Base-by-base conservation (phyloP, 2,113 vertebrate genomes). In the Pleuronectes platessa region DNA sequence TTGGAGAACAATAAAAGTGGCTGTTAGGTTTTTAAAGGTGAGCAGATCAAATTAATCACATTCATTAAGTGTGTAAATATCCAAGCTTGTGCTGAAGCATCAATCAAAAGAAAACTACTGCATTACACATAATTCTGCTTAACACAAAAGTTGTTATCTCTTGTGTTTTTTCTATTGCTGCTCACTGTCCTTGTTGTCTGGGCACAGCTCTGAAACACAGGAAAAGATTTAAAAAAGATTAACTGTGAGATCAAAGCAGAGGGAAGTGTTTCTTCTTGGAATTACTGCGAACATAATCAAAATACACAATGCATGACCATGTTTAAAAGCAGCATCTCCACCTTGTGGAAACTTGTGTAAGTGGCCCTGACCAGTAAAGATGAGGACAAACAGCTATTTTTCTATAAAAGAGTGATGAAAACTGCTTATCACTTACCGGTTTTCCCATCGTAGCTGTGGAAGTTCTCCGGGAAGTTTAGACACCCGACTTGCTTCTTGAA, bases 171-270 rank as follows among this genome's bases (percentile, higher is more conserved):
- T 47, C 15, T 49, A 51, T 23, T 74, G 42, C 62, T 60, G 68
- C 51, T 92, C 76, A 82, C 15, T 76, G 6, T 88, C 81, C 53
- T 72, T 80, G 59, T 83, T 15, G 1, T 92, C 90, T 5, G 86
- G 83, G 59, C 92, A 93, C 80, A 93, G 75, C 82, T 90, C 92
- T 93, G 90, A 60, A 89, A 90, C 14, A 77, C 26, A 79, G 17
- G 26, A 64, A 69, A 42, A 51, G 21, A 68, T 54, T 11, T n/a
- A 66, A 68, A 31, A 31, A 40, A 58, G 12, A 58, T 35, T n/a
- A 69, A 74, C 10, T 27, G 8, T 40, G 0, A 49, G n/a, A 24
- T 17, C 7, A 40, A 1, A 61, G 27, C 5, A 54, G 23, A 40
- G 3, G 23, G 11, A 47, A 10, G 2, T 21, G 17, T 2, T 27